Percentiles rank a stretch among this genome's conserved stretches.
phyloP scores from a whole-genome alignment of 2,888 invertebrate species.

The Acronicta alni region DNA sequence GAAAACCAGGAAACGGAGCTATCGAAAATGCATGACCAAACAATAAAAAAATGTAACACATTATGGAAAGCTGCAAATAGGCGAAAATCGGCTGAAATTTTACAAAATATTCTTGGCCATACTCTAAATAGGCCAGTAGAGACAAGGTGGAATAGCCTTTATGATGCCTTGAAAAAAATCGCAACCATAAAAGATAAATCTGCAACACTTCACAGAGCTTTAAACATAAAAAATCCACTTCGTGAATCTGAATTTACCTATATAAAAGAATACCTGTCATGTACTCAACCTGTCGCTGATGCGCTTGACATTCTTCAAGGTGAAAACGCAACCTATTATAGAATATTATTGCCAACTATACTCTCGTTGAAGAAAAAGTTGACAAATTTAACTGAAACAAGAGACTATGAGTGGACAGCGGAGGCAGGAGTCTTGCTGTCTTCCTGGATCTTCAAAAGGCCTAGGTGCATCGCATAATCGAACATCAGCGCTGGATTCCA shows the following conservation, averaged over 20 bases:
- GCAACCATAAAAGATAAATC: constrained; percentile 23
- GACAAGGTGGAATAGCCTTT: constrained; percentile 29
- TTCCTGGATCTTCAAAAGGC: too few relatives aligned
- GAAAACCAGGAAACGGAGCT: constrained; percentile 21
- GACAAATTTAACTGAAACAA: constrained; percentile 12
- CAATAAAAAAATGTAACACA: constrained; percentile 32
- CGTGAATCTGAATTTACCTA: constrained; percentile 18
- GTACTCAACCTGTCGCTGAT: constrained; percentile 26
- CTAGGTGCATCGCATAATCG: too few relatives aligned
- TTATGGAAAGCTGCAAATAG: constrained; percentile 35
- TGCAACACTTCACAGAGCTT: constrained; percentile 21
- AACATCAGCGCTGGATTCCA: too few relatives aligned
- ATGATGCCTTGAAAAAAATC: constrained; percentile 25
- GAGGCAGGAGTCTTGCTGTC: too few relatives aligned
- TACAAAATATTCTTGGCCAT: constrained; percentile 22
- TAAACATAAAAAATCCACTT: constrained; percentile 20
- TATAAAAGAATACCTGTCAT: constrained; percentile 21
- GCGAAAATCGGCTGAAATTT: constrained; percentile 37
- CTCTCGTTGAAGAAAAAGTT: constrained; percentile 23
- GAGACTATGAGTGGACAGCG: constrained; percentile 14
- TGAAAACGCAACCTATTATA: constrained; percentile 27
- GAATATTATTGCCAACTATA: constrained; percentile 23
- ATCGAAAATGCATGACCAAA: constrained; percentile 30
- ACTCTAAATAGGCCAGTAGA: constrained; percentile 22
- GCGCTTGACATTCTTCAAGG: constrained; percentile 27